A percentile compares a stretch with the other conserved stretches of the same genome.
Conservation (phyloP, 2,797 vertebrate genomes). For the Chiloscyllium punctatum region DNA sequence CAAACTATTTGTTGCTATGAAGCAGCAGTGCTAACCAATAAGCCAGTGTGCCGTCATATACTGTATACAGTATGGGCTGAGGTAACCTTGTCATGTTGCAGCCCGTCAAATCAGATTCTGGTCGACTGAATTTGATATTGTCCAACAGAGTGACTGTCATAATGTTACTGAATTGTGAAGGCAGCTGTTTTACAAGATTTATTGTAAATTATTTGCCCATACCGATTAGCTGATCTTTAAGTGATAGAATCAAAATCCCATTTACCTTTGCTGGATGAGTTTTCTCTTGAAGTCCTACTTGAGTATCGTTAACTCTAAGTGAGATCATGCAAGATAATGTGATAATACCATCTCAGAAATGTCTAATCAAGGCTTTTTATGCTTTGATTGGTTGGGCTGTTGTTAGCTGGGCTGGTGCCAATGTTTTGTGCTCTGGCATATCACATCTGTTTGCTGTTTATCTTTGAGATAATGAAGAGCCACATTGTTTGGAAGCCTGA, state of each 20-base stretch:
- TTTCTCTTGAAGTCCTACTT: neutral
- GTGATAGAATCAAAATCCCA: neutral
- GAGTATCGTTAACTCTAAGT: neutral
- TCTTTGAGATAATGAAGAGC: slow-evolving; percentile 32
- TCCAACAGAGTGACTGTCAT: neutral
- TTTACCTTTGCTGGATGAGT: slow-evolving; percentile 12
- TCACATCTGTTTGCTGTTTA: slow-evolving; percentile 28
- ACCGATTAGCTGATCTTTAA: neutral
- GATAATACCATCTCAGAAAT: neutral
- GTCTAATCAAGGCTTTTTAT: slow-evolving; percentile 10
- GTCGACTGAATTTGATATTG: neutral
- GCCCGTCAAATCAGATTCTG: neutral
- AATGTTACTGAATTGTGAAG: neutral
- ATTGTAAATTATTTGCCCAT: neutral
- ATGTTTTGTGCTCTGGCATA: neutral
- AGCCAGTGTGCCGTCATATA: too few relatives aligned
- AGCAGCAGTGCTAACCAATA: too few relatives aligned
- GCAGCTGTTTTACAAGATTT: neutral
- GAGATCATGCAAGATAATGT: neutral
- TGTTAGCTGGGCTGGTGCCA: neutral
- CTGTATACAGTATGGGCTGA: neutral
- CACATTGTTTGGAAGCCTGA: neutral
- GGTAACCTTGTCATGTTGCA: neutral
- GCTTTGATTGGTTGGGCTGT: neutral
- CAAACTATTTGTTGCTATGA: too few relatives aligned